Percentiles rank a stretch among this genome's conserved stretches.
Conservation (phyloP, 1,140 invertebrate species). For the Stenopsyche tienmushanensis region DNA sequence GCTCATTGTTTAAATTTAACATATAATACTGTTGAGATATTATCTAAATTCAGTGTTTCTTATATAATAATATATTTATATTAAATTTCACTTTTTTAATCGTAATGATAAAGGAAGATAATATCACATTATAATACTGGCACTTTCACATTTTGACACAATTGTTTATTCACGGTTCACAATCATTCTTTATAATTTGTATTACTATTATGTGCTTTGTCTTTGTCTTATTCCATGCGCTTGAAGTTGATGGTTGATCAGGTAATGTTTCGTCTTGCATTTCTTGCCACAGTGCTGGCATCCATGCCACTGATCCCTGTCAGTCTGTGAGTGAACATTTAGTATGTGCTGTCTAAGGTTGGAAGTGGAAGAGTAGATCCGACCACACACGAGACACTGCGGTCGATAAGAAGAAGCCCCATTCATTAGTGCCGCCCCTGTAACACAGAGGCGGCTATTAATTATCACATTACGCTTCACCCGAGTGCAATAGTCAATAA, state of each 20-base stretch:
- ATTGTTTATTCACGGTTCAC: slow-evolving; percentile 23
- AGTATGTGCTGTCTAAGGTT: slow-evolving; percentile 72
- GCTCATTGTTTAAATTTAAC: too few species aligned
- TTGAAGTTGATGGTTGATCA: slow-evolving; percentile 74
- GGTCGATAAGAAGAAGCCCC: slow-evolving; percentile 56
- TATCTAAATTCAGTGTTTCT: too few species aligned
- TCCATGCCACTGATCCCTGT: slow-evolving; percentile 68
- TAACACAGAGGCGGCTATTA: slow-evolving; percentile 57
- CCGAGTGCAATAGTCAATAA: slow-evolving; percentile 22
- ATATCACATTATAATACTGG: slow-evolving; percentile 42
- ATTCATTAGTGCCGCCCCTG: slow-evolving; percentile 56
- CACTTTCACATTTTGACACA: slow-evolving; percentile 37
- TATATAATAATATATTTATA: too few species aligned
- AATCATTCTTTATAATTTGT: not conserved
- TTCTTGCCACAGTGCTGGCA: slow-evolving; percentile 73
- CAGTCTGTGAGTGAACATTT: slow-evolving; percentile 70
- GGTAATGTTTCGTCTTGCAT: slow-evolving; percentile 75
- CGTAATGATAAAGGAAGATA: not conserved
- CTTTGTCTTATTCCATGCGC: slow-evolving; percentile 69
- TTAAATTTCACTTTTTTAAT: not conserved
- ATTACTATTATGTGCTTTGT: slow-evolving; percentile 50
- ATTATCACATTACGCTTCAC: slow-evolving; percentile 26
- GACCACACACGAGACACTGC: slow-evolving; percentile 67
- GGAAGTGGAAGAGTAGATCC: slow-evolving; percentile 67
- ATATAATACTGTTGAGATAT: too few species aligned